These are phyloP conservation scores for Morone chrysops DNA, from an alignment of 2,113 vertebrate species.

Conservation along the genomic window DNA sequence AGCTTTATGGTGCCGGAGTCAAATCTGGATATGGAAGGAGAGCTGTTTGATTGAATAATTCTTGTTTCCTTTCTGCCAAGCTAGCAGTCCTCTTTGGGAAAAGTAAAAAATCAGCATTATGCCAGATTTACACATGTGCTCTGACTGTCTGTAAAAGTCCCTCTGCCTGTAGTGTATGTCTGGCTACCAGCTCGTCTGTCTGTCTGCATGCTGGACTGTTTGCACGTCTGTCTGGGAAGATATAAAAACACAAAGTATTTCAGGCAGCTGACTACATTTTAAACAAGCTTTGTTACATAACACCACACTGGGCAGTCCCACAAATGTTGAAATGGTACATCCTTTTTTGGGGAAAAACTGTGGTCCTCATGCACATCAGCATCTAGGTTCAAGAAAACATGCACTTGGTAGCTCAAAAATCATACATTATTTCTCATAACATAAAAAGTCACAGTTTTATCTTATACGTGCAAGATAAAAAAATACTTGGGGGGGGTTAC, in stretches of 20 bases:
- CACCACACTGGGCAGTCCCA: neutral
- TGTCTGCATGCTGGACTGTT: conserved; percentile 10
- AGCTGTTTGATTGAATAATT: conserved; percentile 86
- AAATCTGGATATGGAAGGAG: conserved; percentile 83
- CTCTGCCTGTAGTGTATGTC: conserved; percentile 30
- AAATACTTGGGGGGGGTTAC: neutral
- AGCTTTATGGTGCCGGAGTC: conserved; percentile 80
- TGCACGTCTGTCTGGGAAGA: neutral
- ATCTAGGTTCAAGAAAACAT: neutral
- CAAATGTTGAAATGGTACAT: neutral
- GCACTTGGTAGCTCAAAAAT: neutral
- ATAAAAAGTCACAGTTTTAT: neutral
- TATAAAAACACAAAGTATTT: conserved; percentile 3
- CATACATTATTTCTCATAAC: neutral
- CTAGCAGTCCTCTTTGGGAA: conserved; percentile 82
- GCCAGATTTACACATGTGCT: conserved; percentile 80
- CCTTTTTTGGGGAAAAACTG: neutral
- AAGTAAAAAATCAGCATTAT: conserved; percentile 85
- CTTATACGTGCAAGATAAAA: neutral
- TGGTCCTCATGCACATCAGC: neutral
- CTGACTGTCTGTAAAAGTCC: conserved; percentile 50
- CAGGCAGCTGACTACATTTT: neutral
- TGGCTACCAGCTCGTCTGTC: neutral
- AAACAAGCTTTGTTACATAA: conserved; percentile 2
- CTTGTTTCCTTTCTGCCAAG: conserved; percentile 86